Conservation (phyloP, 2,113 vertebrate genomes). For the Synodontis membranacea region DNA sequence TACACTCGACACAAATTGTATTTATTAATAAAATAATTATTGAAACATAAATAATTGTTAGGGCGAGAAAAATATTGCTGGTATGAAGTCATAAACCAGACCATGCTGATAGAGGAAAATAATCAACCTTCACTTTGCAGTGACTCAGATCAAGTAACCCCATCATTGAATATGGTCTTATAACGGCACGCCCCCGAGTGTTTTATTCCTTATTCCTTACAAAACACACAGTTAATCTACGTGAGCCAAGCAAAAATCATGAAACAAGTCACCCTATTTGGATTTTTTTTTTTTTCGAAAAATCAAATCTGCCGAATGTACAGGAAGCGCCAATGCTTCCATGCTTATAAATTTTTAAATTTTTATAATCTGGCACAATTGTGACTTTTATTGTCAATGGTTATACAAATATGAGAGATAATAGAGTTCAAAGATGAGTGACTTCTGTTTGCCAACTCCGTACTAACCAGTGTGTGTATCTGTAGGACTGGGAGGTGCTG, state of each 20-base stretch:
- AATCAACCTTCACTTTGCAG: background rate
- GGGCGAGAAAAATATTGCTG: too few relatives aligned
- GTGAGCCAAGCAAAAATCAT: background rate
- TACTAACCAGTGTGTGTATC: conserved; percentile 21
- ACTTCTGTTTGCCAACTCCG: background rate
- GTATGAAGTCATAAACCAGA: background rate
- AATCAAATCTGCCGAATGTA: background rate
- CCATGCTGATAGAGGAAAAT: background rate
- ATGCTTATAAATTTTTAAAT: background rate
- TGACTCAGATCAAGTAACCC: background rate
- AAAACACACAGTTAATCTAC: background rate
- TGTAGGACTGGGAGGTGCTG: conserved; percentile 89
- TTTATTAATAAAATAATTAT: too few relatives aligned
- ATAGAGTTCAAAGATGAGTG: background rate
- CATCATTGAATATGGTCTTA: background rate
- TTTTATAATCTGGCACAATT: background rate
- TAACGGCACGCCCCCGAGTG: background rate
- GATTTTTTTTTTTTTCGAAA: background rate
- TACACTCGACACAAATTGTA: too few relatives aligned
- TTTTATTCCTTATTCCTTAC: background rate
- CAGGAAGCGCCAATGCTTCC: background rate
- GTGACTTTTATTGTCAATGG: background rate
- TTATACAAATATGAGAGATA: background rate
- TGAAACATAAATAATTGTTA: too few relatives aligned
- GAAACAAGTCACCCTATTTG: background rate